Evolutionary conservation across 1,140 invertebrate species (phyloP).

Genomic region (Archegozetes longisetosus): DNA sequence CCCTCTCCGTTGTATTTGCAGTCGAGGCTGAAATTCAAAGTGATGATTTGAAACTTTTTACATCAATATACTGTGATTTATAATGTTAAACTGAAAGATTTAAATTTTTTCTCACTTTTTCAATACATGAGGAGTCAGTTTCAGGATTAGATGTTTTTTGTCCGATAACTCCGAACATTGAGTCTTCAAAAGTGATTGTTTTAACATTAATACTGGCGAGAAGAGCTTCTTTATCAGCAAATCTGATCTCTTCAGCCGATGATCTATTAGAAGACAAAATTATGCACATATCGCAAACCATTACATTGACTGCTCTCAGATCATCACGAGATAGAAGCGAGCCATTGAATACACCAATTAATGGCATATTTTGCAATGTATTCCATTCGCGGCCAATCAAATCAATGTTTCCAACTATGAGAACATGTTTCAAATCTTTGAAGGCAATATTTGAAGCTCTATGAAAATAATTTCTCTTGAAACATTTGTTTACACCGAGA

Average conservation of each 20-base stretch:
- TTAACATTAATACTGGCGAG: constrained; percentile 98
- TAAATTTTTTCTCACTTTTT: too few relatives aligned
- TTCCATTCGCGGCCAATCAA: constrained; percentile 94
- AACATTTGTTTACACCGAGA: neutral
- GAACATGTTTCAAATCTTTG: constrained; percentile 97
- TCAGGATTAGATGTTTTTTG: constrained; percentile 5
- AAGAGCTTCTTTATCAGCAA: constrained; percentile 99
- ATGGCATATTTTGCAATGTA: constrained; percentile 97
- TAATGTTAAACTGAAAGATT: too few relatives aligned
- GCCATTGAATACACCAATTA: constrained; percentile 96
- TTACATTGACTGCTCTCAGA: constrained; percentile 94
- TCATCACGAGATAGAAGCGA: constrained; percentile 96
- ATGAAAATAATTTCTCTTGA: constrained; percentile 6
- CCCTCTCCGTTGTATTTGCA: constrained; percentile 60
- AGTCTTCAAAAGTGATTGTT: constrained; percentile 98
- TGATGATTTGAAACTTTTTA: too few relatives aligned
- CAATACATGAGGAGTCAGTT: neutral
- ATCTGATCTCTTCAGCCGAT: constrained; percentile 92
- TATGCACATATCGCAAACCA: constrained; percentile 97
- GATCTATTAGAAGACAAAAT: constrained; percentile 90
- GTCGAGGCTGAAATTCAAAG: constrained; percentile 3
- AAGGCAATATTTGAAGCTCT: constrained; percentile 97
- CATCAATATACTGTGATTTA: too few relatives aligned
- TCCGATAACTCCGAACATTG: constrained; percentile 38
- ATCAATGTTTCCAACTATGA: constrained; percentile 96